These are phyloP conservation scores for Nesidiocoris tenuis DNA, from an alignment of 2,888 invertebrate genomes.

Conservation along the genomic window DNA sequence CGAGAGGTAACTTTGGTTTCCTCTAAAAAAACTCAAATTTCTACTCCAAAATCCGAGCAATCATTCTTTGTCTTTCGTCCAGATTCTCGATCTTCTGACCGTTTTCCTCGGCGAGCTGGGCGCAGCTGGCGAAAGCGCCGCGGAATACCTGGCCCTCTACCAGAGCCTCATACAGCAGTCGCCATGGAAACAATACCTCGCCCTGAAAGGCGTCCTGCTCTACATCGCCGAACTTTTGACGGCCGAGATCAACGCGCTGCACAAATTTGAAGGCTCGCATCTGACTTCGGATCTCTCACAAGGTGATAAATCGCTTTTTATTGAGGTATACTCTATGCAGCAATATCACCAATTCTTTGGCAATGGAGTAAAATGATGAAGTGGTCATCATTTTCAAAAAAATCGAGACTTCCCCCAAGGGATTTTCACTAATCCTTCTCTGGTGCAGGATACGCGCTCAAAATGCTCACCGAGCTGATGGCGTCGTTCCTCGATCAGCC, in stretches of 20 bases:
- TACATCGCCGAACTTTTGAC: conserved; percentile 83
- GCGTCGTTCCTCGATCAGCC: conserved; percentile 85
- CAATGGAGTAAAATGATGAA: no score
- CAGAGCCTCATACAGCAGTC: conserved; percentile 79
- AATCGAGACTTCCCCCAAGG: no score
- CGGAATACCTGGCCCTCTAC: conserved; percentile 85
- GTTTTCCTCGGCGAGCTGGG: conserved; percentile 84
- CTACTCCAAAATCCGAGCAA: neutral
- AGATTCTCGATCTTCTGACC: conserved; percentile 77
- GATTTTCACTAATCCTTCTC: no score
- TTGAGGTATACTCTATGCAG: neutral
- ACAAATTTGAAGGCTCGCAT: conserved; percentile 86
- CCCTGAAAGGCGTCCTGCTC: conserved; percentile 79
- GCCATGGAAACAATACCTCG: conserved; percentile 93
- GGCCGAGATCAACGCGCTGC: conserved; percentile 83
- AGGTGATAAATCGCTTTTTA: conserved; percentile 56
- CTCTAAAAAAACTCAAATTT: neutral
- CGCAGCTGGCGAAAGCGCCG: conserved; percentile 84
- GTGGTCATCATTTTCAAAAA: no score
- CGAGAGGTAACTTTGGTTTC: conserved; percentile 59
- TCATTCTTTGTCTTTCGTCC: conserved; percentile 55
- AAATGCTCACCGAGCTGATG: conserved; percentile 84
- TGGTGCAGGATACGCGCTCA: conserved; percentile 79
- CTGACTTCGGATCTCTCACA: conserved; percentile 91
- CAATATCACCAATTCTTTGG: no score